Conservation (phyloP, 2,797 vertebrate species). For the Danio jaintianensis region DNA sequence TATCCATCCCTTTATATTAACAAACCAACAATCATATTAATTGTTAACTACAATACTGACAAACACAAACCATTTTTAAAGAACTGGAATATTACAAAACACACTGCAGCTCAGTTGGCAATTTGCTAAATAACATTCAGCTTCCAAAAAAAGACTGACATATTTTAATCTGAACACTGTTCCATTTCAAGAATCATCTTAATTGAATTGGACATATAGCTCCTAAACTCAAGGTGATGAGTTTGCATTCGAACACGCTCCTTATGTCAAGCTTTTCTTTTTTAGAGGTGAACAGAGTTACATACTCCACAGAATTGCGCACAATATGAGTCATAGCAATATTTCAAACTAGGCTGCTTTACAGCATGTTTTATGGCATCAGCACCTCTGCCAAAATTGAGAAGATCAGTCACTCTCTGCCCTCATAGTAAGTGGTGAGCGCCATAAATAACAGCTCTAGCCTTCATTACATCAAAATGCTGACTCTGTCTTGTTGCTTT, state of each 20-base stretch:
- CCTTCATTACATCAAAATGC: constrained; percentile 26
- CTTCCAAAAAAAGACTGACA: neutral
- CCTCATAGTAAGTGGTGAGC: constrained; percentile 7
- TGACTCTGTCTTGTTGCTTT: constrained; percentile 9
- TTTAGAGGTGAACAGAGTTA: constrained; percentile 22
- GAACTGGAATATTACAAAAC: neutral
- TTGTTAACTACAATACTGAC: neutral
- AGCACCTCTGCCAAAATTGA: constrained; percentile 45
- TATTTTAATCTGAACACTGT: neutral
- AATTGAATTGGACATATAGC: neutral
- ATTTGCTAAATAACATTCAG: neutral
- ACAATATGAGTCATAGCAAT: constrained; percentile 30
- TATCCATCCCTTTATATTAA: neutral
- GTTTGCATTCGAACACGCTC: too few species aligned
- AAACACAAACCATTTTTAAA: neutral
- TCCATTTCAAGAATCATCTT: neutral
- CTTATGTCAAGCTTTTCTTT: neutral
- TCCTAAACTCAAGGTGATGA: neutral
- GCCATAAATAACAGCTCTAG: constrained; percentile 25
- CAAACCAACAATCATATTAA: neutral
- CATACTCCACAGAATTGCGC: constrained; percentile 25
- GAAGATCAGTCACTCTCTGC: constrained; percentile 53
- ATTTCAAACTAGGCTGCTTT: constrained; percentile 27
- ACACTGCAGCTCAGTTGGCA: neutral
- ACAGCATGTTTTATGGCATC: constrained; percentile 37